phyloP scores from a whole-genome alignment of 1,140 invertebrate species.

The Lasioglossum albipes region DNA sequence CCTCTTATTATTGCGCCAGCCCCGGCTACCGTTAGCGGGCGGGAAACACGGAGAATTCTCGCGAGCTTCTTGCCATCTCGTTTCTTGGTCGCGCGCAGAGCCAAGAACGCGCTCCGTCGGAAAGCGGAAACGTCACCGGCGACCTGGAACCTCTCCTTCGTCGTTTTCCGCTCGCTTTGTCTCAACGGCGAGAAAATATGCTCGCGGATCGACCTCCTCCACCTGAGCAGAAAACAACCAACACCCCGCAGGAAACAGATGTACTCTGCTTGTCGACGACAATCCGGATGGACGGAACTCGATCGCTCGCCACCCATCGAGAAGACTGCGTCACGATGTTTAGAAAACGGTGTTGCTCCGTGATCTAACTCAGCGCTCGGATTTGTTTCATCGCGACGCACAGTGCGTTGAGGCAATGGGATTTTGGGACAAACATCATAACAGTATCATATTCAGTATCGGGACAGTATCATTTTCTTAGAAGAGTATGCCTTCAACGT shows the following conservation, averaged over 20 bases:
- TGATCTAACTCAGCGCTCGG: no score
- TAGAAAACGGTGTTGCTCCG: no score
- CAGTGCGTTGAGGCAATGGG: no score
- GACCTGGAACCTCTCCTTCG: constrained; percentile 2
- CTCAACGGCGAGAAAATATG: constrained; percentile 44
- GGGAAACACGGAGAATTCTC: neutral
- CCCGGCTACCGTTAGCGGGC: neutral
- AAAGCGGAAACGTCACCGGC: constrained; percentile 12
- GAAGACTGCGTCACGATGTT: no score
- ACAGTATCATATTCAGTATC: no score
- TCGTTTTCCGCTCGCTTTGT: constrained; percentile 44
- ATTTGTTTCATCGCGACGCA: no score
- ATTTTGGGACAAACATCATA: no score
- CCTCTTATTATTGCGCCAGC: neutral
- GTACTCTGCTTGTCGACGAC: no score
- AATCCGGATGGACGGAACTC: neutral
- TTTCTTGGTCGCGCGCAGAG: neutral
- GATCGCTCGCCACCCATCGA: no score
- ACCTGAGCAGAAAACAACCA: neutral
- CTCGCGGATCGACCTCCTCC: constrained; percentile 8
- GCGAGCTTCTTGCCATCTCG: neutral
- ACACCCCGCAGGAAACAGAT: neutral
- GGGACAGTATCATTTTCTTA: no score
- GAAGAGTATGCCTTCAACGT: no score
- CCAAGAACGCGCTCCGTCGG: neutral